Percentiles rank a stretch among this genome's conserved stretches.
Conservation (phyloP, 1,140 invertebrate species). For the Trichonephila clavata region DNA sequence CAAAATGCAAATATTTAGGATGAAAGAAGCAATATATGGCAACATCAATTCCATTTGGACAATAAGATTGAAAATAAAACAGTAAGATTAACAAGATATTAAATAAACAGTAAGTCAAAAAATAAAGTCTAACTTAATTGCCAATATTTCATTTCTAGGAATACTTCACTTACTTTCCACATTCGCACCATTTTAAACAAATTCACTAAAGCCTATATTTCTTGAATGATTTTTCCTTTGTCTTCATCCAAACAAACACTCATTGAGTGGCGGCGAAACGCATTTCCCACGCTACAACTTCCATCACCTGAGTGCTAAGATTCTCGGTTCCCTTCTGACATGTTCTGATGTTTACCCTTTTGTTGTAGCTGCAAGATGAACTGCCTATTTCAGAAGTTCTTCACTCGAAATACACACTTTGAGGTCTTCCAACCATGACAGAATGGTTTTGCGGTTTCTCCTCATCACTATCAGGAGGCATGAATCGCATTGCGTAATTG, state of each 20-base stretch:
- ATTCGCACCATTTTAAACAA: too few relatives aligned
- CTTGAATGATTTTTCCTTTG: too few relatives aligned
- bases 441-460: not conserved
- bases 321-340: not conserved
- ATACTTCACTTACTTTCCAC: too few relatives aligned
- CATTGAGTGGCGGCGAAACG: not conserved
- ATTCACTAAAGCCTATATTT: too few relatives aligned
- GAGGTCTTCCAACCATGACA: not conserved
- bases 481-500: slow-evolving; percentile 3
- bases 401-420: not conserved
- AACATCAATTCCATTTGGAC: too few relatives aligned
- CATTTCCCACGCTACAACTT: not conserved
- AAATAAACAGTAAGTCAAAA: too few relatives aligned
- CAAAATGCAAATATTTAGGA: too few relatives aligned
- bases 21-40: too few relatives aligned
- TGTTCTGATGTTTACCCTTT: not conserved
- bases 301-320: not conserved
- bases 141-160: too few relatives aligned
- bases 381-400: not conserved
- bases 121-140: too few relatives aligned
- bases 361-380: not conserved
- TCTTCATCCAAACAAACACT: not conserved
- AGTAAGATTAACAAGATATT: too few relatives aligned
- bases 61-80: too few relatives aligned
- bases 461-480: not conserved